Conservation (phyloP, 2,113 vertebrate genomes). For the Grammatotria lemairii region DNA sequence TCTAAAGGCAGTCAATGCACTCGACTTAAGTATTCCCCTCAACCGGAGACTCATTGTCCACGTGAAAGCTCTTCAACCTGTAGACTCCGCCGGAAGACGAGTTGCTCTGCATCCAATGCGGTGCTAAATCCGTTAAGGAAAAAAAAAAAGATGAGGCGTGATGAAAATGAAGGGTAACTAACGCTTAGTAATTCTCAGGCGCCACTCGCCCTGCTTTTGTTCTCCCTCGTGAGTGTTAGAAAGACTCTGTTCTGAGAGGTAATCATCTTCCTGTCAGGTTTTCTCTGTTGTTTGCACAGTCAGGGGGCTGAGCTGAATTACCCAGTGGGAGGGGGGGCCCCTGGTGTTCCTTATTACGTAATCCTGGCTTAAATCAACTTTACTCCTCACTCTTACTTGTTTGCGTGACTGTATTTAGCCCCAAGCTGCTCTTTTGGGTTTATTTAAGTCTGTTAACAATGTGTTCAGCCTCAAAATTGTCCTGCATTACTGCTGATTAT, state of each 20-base stretch:
- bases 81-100: not conserved
- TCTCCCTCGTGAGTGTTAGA: not conserved
- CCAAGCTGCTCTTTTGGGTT: not conserved
- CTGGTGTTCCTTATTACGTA: not conserved
- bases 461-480: not conserved
- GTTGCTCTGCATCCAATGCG: not conserved
- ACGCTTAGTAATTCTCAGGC: not conserved
- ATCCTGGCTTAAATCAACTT: not conserved
- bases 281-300: slow-evolving; percentile 47
- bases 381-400: not conserved
- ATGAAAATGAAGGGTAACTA: not conserved
- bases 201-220: not conserved
- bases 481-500: not conserved
- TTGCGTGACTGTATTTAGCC: not conserved
- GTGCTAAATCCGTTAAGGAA: not conserved
- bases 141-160: not conserved
- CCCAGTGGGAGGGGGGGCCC: not conserved
- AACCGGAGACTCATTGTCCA: slow-evolving; percentile 1
- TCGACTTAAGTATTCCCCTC: slow-evolving; percentile 42
- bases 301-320: slow-evolving; percentile 1
- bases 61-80: slow-evolving; percentile 18
- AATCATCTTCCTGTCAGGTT: not conserved
- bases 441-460: not conserved
- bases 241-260: not conserved
- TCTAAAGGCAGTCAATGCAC: slow-evolving; percentile 52